phyloP scores from a whole-genome alignment of 2,888 invertebrate species.

The Antitype chi region DNA sequence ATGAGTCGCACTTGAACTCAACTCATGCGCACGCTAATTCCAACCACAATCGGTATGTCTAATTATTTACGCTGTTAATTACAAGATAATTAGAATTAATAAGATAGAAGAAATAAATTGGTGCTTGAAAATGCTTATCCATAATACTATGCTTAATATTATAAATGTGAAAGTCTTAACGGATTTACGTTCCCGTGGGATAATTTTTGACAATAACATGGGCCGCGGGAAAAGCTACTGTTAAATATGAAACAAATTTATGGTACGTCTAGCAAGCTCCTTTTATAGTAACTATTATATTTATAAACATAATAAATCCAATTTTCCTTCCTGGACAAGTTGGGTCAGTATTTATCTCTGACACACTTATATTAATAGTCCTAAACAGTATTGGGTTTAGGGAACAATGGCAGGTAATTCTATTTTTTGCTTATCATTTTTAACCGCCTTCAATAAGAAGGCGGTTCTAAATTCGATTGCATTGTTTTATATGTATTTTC shows the following conservation, averaged over 20 bases:
- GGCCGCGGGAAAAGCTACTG: neutral
- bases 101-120: neutral
- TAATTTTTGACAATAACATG: neutral
- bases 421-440: conserved; percentile 13
- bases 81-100: neutral
- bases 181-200: neutral
- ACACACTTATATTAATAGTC: neutral
- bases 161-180: neutral
- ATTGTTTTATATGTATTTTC: too few relatives aligned
- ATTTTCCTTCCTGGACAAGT: conserved; percentile 37
- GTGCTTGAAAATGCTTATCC: neutral
- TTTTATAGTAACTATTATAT: neutral
- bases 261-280: neutral
- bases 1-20: conserved; percentile 84
- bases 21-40: conserved; percentile 79
- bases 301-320: neutral
- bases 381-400: neutral
- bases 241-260: neutral
- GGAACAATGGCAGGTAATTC: conserved; percentile 1
- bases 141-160: neutral
- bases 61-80: neutral
- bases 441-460: too few relatives aligned
- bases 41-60: conserved; percentile 86
- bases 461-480: too few relatives aligned
- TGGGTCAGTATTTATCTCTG: conserved; percentile 9